Evolutionary conservation across 2,113 vertebrate species (phyloP).

Genomic region (Psephotus haematonotus): DNA sequence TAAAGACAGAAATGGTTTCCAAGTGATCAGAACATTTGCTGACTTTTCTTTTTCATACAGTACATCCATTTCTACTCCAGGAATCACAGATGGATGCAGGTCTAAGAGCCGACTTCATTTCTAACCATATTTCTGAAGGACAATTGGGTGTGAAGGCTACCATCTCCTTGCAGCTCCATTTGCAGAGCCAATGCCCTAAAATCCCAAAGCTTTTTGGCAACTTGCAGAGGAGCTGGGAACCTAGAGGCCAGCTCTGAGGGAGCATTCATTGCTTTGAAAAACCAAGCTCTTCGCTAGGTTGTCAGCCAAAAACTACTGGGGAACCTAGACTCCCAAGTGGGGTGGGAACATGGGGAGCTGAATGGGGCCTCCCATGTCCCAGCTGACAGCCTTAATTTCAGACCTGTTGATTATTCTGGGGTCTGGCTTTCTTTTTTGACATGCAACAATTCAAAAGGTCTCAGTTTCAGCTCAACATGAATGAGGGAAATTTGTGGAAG

Average conservation of each 20-base stretch:
- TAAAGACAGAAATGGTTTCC: not conserved
- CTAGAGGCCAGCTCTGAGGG: not conserved
- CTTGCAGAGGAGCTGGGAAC: not conserved
- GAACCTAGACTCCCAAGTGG: not conserved
- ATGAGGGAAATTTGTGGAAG: conserved; percentile 11
- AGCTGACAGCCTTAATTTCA: conserved; percentile 29
- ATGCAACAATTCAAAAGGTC: not conserved
- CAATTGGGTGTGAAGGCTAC: not conserved
- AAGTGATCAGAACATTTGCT: not conserved
- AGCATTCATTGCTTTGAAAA: not conserved
- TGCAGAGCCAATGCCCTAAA: not conserved
- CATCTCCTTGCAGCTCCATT: not conserved
- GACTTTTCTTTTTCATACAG: not conserved
- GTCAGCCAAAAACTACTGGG: not conserved
- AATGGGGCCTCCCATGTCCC: not conserved
- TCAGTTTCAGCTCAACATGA: conserved; percentile 14
- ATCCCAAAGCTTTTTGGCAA: not conserved
- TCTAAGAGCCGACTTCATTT: not conserved
- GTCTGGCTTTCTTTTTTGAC: conserved; percentile 23
- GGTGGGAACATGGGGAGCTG: not conserved
- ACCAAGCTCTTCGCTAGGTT: not conserved
- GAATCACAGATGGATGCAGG: not conserved
- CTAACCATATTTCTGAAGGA: not conserved
- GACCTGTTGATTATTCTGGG: conserved; percentile 18
- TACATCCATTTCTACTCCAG: not conserved